These are phyloP conservation scores for Drosophila putrida DNA, from an alignment of 2,888 invertebrate species.

Conservation along the genomic window DNA sequence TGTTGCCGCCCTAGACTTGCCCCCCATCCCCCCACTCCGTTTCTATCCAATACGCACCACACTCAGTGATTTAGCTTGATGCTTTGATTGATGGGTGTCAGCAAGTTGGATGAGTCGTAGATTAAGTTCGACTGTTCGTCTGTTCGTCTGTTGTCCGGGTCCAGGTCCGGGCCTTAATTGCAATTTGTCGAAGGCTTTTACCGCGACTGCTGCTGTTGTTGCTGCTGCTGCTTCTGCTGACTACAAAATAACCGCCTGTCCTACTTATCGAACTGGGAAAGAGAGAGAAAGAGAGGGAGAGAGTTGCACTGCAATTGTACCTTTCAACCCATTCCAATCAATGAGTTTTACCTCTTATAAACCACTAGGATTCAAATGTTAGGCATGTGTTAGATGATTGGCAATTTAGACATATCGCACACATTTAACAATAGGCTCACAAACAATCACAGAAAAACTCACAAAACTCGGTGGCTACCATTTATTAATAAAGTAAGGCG, in stretches of 20 bases:
- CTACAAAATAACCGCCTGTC: background rate
- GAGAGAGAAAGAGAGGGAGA: background rate
- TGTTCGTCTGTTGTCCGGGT: constrained; percentile 15
- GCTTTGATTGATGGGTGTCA: constrained; percentile 76
- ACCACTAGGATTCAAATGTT: background rate
- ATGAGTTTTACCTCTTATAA: background rate
- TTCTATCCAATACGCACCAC: constrained; percentile 21
- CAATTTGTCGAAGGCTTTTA: constrained; percentile 46
- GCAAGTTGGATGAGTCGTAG: constrained; percentile 71
- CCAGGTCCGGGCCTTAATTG: constrained; percentile 39
- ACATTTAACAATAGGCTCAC: too few relatives aligned
- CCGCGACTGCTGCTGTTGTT: background rate
- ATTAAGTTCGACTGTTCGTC: constrained; percentile 53
- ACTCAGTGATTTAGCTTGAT: constrained; percentile 64
- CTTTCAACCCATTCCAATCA: background rate
- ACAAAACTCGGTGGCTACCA: too few relatives aligned
- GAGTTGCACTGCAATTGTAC: background rate
- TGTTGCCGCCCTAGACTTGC: constrained; percentile 40
- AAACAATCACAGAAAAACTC: too few relatives aligned
- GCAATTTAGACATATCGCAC: too few relatives aligned
- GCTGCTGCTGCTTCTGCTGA: background rate
- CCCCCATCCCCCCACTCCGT: too few relatives aligned
- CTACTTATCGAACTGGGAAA: background rate
- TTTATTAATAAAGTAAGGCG: too few relatives aligned
- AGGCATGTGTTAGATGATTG: too few relatives aligned